Conservation (phyloP, 2,888 invertebrate species). For the Hoplodrina blanda region DNA sequence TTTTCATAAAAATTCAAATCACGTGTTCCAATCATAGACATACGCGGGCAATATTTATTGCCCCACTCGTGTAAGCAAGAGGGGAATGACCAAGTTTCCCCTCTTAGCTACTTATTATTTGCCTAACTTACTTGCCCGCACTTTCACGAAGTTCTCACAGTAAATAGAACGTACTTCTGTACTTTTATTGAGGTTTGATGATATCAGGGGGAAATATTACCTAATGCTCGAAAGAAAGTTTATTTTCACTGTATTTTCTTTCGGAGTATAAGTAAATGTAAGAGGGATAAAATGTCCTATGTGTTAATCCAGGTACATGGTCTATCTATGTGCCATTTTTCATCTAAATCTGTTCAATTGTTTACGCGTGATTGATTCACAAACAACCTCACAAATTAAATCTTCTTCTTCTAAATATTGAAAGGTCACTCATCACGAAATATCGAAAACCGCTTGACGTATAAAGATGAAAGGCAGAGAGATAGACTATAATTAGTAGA, state of each 20-base stretch:
- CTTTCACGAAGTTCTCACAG: conserved; percentile 16
- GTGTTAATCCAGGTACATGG: too few relatives aligned
- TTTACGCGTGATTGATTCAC: too few relatives aligned
- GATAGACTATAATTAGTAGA: too few relatives aligned
- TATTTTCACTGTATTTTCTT: not conserved
- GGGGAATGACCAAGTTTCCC: conserved; percentile 45
- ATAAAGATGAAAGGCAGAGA: too few relatives aligned
- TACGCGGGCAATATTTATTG: conserved; percentile 32
- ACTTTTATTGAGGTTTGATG: conserved; percentile 40
- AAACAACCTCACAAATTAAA: too few relatives aligned
- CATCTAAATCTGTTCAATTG: too few relatives aligned
- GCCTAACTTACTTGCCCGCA: conserved; percentile 25
- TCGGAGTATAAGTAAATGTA: not conserved
- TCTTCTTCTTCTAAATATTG: too few relatives aligned
- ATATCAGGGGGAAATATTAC: conserved; percentile 19
- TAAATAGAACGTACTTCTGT: conserved; percentile 29
- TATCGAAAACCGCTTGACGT: too few relatives aligned
- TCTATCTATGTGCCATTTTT: too few relatives aligned
- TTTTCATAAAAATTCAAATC: conserved; percentile 4
- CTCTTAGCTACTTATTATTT: conserved; percentile 53
- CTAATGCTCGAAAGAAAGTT: not conserved
- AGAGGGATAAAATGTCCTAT: too few relatives aligned
- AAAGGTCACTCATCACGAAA: too few relatives aligned
- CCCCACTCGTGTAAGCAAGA: conserved; percentile 10
- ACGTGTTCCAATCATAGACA: conserved; percentile 7